phyloP scores from a whole-genome alignment of 2,113 vertebrate genomes.

The Progne subis region DNA sequence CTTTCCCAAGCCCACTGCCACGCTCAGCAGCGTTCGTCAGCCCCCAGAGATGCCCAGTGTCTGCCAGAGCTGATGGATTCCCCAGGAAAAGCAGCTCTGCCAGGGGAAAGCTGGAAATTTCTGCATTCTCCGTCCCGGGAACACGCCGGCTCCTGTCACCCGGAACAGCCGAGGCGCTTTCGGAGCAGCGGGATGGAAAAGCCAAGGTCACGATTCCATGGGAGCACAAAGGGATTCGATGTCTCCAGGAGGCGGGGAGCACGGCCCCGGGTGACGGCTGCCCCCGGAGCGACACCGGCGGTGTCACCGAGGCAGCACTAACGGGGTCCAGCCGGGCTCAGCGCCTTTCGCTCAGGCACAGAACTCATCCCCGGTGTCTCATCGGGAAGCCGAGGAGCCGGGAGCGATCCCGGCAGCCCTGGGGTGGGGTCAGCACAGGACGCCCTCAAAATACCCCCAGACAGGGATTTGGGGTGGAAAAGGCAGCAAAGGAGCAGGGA shows the following conservation, averaged over 20 bases:
- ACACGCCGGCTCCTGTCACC: rapidly evolving
- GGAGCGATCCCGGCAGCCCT: rapidly evolving
- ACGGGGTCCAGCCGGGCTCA: rapidly evolving
- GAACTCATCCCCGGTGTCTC: not conserved
- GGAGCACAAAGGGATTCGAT: rapidly evolving
- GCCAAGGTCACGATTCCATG: not conserved
- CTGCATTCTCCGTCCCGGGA: not conserved
- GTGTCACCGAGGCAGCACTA: not conserved
- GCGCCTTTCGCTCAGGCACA: rapidly evolving
- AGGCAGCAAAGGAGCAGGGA: not conserved
- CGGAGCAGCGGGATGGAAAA: not conserved
- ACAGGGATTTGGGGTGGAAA: not conserved
- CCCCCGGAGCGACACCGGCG: rapidly evolving
- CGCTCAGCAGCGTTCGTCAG: not conserved
- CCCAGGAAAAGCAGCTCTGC: not conserved
- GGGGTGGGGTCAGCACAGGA: rapidly evolving
- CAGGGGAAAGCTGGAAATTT: not conserved
- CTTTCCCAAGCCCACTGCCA: not conserved
- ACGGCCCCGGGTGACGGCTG: not conserved
- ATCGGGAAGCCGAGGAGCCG: not conserved
- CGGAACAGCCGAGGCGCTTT: not conserved
- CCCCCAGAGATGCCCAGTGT: not conserved
- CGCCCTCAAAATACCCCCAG: rapidly evolving
- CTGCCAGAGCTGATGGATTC: not conserved
- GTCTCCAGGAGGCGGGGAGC: not conserved